Evolutionary conservation across 1,140 invertebrate genomes (phyloP), one percentile per base, ranked within the genome.

Genomic region (Phenacoccus solenopsis): DNA sequence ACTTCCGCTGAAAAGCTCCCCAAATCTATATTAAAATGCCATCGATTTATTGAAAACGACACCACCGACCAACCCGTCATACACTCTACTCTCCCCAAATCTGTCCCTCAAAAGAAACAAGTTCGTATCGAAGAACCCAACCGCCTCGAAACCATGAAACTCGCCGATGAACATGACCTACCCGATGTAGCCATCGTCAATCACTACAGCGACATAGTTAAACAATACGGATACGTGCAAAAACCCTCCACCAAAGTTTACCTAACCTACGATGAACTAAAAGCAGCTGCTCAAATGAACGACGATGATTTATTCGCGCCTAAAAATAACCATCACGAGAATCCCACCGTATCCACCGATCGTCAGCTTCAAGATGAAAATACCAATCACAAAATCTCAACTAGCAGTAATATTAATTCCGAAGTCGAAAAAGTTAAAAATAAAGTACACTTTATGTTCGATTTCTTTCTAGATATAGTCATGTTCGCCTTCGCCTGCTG

Each of bases 131-230:
- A 74, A 72, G 73, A 74, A 69, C 74, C 75, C 10, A 70, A 72
- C 10, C 56, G 67, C 27, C 27, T 21, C 1, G 49, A 25, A 64
- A 24, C 27, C n/a, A 35, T n/a, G n/a, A 25, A 71, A 22, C 10
- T 49, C 12, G 21, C 25, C 0, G 68, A 69, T 2, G 69, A 71
- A 3, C 67, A 64, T 3, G 9, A 16, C 0, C 72, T 74, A 24
- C 69, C 72, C 76, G 79, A 84, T 0, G 86, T 85, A 75, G 87
- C 87, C 0, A 83, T 89, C 0, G 86, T 89, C 20, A 88, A 89
- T 79, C 88, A 90, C 76, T 93, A 93, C 73, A 87, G 87, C 21
- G 89, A 90, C 76, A 86, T 93, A 70, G 87, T 91, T 1, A 85
- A 84, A 71, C 86, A 87, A 77, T 86, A 86, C 69, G 84, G 84